These are phyloP conservation scores for Epinephelus awoara DNA, from an alignment of 2,797 vertebrate species.

Conservation along the genomic window DNA sequence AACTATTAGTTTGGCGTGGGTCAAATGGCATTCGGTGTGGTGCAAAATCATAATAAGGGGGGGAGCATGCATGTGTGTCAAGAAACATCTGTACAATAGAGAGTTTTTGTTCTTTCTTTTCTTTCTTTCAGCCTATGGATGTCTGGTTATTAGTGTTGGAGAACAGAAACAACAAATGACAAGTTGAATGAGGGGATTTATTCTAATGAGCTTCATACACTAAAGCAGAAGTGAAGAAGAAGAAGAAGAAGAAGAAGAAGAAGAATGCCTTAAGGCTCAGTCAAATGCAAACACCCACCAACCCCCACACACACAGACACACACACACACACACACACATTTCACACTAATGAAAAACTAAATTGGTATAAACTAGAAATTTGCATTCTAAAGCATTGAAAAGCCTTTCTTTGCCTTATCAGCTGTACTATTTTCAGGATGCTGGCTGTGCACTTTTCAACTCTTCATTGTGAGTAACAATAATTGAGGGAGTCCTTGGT, in stretches of 20 bases:
- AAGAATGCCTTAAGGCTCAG: slow-evolving; percentile 10
- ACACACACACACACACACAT: slow-evolving; percentile 2
- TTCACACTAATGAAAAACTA: slow-evolving; percentile 41
- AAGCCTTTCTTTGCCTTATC: slow-evolving; percentile 34
- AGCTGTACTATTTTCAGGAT: slow-evolving; percentile 44
- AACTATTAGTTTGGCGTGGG: slow-evolving; percentile 14
- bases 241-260: no score
- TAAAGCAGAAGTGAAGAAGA: neutral
- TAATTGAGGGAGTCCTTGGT: slow-evolving; percentile 6
- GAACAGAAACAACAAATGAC: neutral
- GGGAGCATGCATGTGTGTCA: neutral
- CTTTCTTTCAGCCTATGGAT: no score
- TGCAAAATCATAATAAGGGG: neutral
- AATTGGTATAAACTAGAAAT: slow-evolving; percentile 47
- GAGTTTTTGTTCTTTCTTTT: no score
- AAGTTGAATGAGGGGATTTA: neutral
- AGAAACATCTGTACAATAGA: neutral
- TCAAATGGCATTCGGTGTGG: slow-evolving; percentile 31
- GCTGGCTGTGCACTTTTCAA: slow-evolving; percentile 31
- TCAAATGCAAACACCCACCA: slow-evolving; percentile 1
- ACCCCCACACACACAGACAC: neutral
- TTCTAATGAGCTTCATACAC: neutral
- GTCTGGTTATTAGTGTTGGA: no score
- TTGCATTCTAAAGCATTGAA: slow-evolving; percentile 41
- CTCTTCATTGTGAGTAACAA: slow-evolving; percentile 25